A percentile compares a stretch with the other conserved stretches of the same genome.
These are phyloP conservation scores for Drosophila meridionalis DNA, from an alignment of 2,888 invertebrate genomes.

Conservation along the genomic window DNA sequence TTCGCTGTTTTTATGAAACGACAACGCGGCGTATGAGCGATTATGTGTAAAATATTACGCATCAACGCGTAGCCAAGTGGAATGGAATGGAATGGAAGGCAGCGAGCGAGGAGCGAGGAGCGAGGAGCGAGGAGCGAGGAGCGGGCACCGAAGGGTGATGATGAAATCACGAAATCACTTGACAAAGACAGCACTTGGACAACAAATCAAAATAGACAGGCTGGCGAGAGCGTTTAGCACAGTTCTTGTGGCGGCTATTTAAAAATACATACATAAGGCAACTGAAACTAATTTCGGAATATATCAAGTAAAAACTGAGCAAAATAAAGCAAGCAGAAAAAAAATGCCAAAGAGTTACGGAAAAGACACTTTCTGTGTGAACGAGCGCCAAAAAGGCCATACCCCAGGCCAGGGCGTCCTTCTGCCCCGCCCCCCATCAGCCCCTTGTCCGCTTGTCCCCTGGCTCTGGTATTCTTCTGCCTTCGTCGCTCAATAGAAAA, in stretches of 20 bases:
- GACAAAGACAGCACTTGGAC: constrained; percentile 73
- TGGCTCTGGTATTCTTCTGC: constrained; percentile 42
- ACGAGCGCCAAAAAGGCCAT: constrained; percentile 77
- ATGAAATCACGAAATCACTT: constrained; percentile 67
- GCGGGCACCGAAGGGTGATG: constrained; percentile 37
- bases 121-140: constrained; percentile 12
- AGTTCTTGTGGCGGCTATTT: constrained; percentile 76
- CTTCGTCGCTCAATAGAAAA: constrained; percentile 73
- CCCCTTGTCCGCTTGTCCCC: not conserved
- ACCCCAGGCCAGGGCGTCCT: constrained; percentile 58
- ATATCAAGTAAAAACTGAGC: constrained; percentile 76
- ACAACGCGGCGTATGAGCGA: constrained; percentile 68
- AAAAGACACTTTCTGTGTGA: constrained; percentile 77
- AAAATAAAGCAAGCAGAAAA: constrained; percentile 13
- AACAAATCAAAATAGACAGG: constrained; percentile 79
- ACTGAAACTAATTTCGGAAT: constrained; percentile 75
- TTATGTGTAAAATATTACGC: constrained; percentile 74
- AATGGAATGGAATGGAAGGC: not conserved
- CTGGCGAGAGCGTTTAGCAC: constrained; percentile 77
- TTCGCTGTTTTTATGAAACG: constrained; percentile 24
- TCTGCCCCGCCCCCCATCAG: constrained; percentile 13
- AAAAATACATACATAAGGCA: constrained; percentile 60
- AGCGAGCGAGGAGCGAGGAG: not conserved
- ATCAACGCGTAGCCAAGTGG: constrained; percentile 48
- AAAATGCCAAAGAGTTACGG: constrained; percentile 77